These are phyloP conservation scores for Ephialtes manifestator DNA, from an alignment of 2,888 invertebrate species.

Conservation along the genomic window DNA sequence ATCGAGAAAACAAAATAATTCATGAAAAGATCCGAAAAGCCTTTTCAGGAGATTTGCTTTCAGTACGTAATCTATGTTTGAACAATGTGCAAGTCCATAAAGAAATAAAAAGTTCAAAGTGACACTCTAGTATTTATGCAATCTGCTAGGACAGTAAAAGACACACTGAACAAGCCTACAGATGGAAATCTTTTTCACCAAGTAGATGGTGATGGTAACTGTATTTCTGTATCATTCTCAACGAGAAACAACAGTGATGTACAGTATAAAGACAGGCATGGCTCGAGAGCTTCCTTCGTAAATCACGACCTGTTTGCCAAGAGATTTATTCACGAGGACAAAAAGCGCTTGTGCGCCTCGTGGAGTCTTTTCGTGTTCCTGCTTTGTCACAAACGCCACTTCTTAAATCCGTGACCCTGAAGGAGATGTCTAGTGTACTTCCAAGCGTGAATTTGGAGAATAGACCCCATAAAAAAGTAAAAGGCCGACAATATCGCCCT, in stretches of 20 bases:
- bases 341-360: background rate
- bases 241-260: background rate
- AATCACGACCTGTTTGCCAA: background rate
- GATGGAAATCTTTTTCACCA: background rate
- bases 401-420: background rate
- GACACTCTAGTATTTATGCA: too few species aligned
- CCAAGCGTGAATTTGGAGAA: too few species aligned
- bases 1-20: too few species aligned
- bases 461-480: too few species aligned
- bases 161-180: background rate
- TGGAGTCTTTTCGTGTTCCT: background rate
- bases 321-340: slow-evolving; percentile 10
- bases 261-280: background rate
- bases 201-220: background rate
- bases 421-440: background rate
- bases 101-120: too few species aligned
- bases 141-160: background rate
- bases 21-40: too few species aligned
- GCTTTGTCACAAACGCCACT: background rate
- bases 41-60: too few species aligned
- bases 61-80: too few species aligned
- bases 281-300: background rate
- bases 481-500: too few species aligned
- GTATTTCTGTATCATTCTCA: slow-evolving; percentile 1
- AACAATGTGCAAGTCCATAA: too few species aligned